phyloP scores from a whole-genome alignment of 2,797 vertebrate species.

The Poeciliopsis paucimaculata region DNA sequence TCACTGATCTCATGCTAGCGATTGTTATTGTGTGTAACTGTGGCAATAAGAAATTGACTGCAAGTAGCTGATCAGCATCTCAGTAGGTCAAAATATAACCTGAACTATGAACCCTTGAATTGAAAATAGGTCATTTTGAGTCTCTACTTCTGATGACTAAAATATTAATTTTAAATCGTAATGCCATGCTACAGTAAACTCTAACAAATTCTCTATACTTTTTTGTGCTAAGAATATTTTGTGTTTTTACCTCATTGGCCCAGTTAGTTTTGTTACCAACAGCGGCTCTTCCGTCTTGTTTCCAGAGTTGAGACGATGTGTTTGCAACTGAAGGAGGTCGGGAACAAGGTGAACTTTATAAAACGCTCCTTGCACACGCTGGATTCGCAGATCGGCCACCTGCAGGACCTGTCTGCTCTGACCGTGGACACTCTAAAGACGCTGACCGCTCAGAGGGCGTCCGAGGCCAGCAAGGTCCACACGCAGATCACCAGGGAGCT shows the following conservation, averaged over 20 bases:
- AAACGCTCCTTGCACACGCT: conserved; percentile 96
- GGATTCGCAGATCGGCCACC: conserved; percentile 98
- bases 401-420: conserved; percentile 97
- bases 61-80: background rate
- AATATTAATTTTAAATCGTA: background rate
- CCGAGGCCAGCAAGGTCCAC: conserved; percentile 97
- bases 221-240: background rate
- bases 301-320: conserved; percentile 96
- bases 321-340: conserved; percentile 96
- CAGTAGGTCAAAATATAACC: background rate
- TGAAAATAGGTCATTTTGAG: background rate
- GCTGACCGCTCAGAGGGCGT: conserved; percentile 94
- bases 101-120: background rate
- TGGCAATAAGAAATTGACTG: background rate
- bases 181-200: background rate
- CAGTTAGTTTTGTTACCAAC: background rate
- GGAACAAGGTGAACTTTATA: conserved; percentile 97
- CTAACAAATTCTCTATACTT: background rate
- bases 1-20: background rate
- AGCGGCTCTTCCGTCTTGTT: conserved; percentile 15
- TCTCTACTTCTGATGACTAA: background rate
- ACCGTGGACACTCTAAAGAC: conserved; percentile 98
- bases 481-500: conserved; percentile 96
- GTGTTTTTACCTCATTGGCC: background rate
- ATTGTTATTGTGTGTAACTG: background rate